Conservation (phyloP, 1,140 invertebrate species). For the Ips nitidus region DNA sequence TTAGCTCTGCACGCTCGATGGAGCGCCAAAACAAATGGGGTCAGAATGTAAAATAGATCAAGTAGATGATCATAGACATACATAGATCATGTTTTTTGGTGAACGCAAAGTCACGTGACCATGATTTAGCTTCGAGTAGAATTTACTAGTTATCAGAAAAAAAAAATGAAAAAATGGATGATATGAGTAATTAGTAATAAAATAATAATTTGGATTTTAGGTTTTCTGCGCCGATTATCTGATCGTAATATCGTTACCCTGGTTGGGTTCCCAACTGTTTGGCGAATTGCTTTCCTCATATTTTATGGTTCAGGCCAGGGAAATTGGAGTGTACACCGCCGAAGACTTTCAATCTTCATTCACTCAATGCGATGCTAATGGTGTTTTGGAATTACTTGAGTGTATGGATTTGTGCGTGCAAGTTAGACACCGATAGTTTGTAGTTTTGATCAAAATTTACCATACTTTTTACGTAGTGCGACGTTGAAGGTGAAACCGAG, state of each 20-base stretch:
- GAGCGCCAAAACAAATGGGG: no score
- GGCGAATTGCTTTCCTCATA: conserved; percentile 65
- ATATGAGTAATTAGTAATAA: no score
- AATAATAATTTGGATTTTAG: conserved; percentile 11
- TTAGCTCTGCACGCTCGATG: no score
- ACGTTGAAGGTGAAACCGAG: conserved; percentile 71
- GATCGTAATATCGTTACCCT: conserved; percentile 72
- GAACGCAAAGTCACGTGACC: no score
- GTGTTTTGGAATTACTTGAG: conserved; percentile 70
- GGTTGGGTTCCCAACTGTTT: conserved; percentile 73
- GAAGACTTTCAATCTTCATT: conserved; percentile 79
- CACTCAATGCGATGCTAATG: conserved; percentile 72
- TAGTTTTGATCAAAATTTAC: background rate
- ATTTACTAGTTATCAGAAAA: no score
- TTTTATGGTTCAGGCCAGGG: conserved; percentile 63
- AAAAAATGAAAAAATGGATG: no score
- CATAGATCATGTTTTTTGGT: no score
- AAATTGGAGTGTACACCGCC: conserved; percentile 74
- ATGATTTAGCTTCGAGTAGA: no score
- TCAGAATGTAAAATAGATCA: no score
- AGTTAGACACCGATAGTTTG: conserved; percentile 46
- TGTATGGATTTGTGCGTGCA: conserved; percentile 71
- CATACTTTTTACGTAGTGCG: conserved; percentile 54
- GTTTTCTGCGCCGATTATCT: conserved; percentile 62
- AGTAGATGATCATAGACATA: no score